Percentiles rank a stretch among this genome's conserved stretches.
These are phyloP conservation scores for Eublepharis macularius DNA, from an alignment of 2,113 vertebrate species.

Conservation along the genomic window DNA sequence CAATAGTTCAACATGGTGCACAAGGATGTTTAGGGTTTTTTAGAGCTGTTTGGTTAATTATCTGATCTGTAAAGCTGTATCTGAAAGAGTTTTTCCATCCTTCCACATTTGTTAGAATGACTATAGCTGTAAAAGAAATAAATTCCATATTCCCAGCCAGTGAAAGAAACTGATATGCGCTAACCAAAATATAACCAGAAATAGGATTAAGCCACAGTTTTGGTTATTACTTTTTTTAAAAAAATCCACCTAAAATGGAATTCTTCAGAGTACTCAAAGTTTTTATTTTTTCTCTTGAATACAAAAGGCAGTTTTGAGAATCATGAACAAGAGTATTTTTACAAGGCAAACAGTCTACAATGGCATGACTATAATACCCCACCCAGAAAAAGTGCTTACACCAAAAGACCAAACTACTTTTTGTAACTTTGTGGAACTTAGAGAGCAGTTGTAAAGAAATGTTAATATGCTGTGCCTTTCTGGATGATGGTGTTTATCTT, in stretches of 20 bases:
- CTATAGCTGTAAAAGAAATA: not conserved
- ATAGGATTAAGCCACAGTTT: not conserved
- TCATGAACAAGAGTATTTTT: not conserved
- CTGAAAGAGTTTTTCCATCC: not conserved
- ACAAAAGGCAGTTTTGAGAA: not conserved
- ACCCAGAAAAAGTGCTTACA: not conserved
- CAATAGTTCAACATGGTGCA: not conserved
- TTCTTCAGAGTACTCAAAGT: not conserved
- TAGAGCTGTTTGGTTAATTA: rapidly evolving
- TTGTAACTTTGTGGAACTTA: not conserved
- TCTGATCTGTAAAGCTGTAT: not conserved
- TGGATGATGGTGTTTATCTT: not conserved
- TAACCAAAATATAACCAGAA: not conserved
- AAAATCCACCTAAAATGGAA: not conserved
- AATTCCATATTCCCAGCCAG: not conserved
- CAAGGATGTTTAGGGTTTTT: not conserved
- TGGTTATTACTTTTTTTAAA: not conserved
- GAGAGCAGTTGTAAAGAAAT: not conserved
- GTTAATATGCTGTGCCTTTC: not conserved
- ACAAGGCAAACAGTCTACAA: not conserved
- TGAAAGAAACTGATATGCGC: not conserved
- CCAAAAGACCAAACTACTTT: not conserved
- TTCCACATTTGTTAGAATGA: not conserved
- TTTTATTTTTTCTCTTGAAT: not conserved
- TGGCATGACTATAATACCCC: not conserved